Conservation (phyloP, 2,113 vertebrate genomes). For the Pavo muticus region DNA sequence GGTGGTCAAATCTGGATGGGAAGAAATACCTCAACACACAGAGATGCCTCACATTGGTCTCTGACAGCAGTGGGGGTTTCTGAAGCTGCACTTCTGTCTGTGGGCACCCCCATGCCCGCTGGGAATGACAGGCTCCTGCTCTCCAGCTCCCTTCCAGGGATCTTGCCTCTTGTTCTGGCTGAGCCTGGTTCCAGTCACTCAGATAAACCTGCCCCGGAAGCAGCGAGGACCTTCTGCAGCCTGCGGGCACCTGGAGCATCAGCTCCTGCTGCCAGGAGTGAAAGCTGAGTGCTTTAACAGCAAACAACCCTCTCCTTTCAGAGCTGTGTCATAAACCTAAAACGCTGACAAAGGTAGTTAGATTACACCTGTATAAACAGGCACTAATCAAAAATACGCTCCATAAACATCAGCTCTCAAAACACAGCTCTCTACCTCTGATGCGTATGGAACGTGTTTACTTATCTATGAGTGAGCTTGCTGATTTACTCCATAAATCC, state of each 20-base stretch:
- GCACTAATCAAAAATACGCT: slow-evolving; percentile 6
- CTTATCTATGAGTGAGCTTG: background rate
- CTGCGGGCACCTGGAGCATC: background rate
- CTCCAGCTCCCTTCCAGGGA: background rate
- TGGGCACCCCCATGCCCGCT: background rate
- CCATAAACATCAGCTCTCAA: slow-evolving; percentile 28
- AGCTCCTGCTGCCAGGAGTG: background rate
- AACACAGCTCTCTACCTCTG: background rate
- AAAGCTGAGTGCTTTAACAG: background rate
- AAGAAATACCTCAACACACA: background rate
- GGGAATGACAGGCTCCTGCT: background rate
- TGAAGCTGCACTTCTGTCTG: background rate
- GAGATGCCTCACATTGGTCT: background rate
- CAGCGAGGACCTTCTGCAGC: background rate
- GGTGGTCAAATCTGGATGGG: background rate
- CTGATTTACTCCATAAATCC: slow-evolving; percentile 10
- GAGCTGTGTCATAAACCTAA: background rate
- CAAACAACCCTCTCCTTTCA: slow-evolving; percentile 4
- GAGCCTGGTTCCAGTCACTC: background rate
- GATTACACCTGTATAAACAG: slow-evolving; percentile 60
- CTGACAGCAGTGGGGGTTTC: background rate
- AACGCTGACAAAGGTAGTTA: background rate
- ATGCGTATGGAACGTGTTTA: background rate
- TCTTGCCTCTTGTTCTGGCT: rapidly evolving
- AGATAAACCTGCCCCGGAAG: background rate